Evolutionary conservation across 2,113 vertebrate genomes (phyloP).

Genomic region (Corythornis vintsioides): DNA sequence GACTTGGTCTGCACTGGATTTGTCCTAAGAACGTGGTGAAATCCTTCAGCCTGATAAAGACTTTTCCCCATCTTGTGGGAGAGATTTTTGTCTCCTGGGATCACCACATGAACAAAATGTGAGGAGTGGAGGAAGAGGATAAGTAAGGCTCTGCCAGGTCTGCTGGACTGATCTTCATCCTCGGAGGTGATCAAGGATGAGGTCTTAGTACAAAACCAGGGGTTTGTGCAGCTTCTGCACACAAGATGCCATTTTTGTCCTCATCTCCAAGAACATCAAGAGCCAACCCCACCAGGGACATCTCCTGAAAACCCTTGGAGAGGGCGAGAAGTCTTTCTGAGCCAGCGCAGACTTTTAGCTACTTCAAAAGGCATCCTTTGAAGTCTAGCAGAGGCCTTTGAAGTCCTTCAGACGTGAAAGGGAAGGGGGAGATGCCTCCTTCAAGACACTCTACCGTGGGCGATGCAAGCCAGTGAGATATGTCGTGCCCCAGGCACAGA

Average conservation of each 20-base stretch:
- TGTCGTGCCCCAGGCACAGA: neutral
- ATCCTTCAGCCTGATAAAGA: neutral
- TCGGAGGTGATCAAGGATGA: neutral
- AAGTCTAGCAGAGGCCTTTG: constrained; percentile 16
- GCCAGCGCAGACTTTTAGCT: neutral
- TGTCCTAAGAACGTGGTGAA: neutral
- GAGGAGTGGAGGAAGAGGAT: neutral
- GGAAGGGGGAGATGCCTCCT: constrained; percentile 6
- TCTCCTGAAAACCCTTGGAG: neutral
- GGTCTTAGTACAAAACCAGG: neutral
- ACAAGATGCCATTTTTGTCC: neutral
- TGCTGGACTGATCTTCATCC: neutral
- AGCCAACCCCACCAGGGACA: neutral
- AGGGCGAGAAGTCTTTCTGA: neutral
- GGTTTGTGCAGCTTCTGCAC: neutral
- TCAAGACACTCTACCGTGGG: neutral
- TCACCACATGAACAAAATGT: neutral
- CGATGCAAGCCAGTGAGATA: neutral
- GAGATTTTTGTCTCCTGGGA: neutral
- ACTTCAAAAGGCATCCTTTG: constrained; percentile 56
- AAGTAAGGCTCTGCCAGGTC: neutral
- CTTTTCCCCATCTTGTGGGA: neutral
- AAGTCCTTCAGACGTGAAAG: neutral
- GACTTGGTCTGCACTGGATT: neutral
- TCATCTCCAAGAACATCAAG: neutral